Evolutionary conservation across 2,888 invertebrate species (phyloP).

Genomic region (Rhorus exstirpatorius): DNA sequence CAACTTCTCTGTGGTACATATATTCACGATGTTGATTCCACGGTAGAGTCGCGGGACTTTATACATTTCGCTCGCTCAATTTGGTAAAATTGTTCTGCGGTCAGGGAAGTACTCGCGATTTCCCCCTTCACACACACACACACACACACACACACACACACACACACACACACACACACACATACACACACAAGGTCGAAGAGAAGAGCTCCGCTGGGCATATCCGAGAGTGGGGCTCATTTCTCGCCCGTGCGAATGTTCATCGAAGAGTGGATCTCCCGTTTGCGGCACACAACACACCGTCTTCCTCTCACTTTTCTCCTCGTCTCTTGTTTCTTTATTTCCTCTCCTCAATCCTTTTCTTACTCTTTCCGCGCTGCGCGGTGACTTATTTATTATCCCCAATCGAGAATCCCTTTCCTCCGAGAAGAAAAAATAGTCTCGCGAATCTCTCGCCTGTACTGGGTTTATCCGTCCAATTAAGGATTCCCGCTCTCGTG

Average conservation of each 20-base stretch:
- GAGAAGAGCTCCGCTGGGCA: conserved; percentile 43
- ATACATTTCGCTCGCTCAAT: conserved; percentile 67
- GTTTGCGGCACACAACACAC: conserved; percentile 35
- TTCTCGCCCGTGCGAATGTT: conserved; percentile 34
- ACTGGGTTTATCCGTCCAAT: conserved; percentile 71
- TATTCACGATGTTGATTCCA: conserved; percentile 75
- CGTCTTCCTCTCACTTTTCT: conserved; percentile 48
- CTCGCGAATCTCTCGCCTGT: conserved; percentile 62
- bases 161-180: conserved; percentile 1
- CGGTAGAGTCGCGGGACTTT: conserved; percentile 68
- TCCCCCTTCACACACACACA: not conserved
- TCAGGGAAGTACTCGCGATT: conserved; percentile 43
- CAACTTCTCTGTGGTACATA: conserved; percentile 11
- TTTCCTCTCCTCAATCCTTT: conserved; percentile 34
- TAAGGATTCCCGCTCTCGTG: conserved; percentile 63
- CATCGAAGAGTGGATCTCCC: conserved; percentile 52
- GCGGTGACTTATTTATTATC: conserved; percentile 72
- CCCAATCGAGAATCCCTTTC: conserved; percentile 65
- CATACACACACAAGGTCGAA: conserved; percentile 12
- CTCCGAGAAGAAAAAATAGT: conserved; percentile 46
- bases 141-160: not conserved
- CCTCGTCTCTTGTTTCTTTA: conserved; percentile 12
- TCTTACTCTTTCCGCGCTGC: conserved; percentile 16
- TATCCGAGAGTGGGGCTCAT: conserved; percentile 18
- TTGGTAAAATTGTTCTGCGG: conserved; percentile 71